These are phyloP conservation scores for Chiloscyllium punctatum DNA, from an alignment of 2,797 vertebrate species.

Conservation along the genomic window DNA sequence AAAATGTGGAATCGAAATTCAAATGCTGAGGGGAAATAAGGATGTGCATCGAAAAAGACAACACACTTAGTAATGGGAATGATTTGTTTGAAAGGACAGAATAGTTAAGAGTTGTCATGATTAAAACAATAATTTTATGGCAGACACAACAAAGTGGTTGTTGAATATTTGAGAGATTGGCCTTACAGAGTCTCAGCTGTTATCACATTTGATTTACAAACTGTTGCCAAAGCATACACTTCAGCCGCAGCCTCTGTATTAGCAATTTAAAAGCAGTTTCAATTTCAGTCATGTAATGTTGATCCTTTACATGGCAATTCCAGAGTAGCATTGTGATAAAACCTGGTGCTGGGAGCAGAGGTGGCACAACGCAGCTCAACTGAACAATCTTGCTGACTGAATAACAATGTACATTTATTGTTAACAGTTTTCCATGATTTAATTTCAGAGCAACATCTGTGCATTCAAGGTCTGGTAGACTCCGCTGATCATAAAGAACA, in stretches of 20 bases:
- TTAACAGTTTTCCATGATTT: neutral
- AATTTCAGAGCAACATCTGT: neutral
- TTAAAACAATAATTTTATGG: neutral
- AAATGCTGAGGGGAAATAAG: too few relatives aligned
- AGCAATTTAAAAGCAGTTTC: neutral
- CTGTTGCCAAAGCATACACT: neutral
- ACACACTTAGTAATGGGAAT: neutral
- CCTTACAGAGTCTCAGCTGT: too few relatives aligned
- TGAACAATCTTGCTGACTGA: neutral
- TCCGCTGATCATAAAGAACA: neutral
- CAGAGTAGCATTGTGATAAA: neutral
- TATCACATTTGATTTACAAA: neutral
- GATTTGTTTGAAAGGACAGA: neutral
- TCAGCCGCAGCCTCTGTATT: neutral
- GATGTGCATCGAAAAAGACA: too few relatives aligned
- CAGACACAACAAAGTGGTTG: neutral
- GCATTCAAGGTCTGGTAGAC: neutral
- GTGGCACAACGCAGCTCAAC: neutral
- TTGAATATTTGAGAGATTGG: neutral
- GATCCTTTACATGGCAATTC: too few relatives aligned
- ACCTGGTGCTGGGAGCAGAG: neutral
- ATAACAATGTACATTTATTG: neutral
- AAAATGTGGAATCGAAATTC: too few relatives aligned
- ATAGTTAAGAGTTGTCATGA: neutral
- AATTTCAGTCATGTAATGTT: neutral